Base-by-base conservation (phyloP, 2,797 vertebrate genomes). In the Rhyacichthys aspro region DNA sequence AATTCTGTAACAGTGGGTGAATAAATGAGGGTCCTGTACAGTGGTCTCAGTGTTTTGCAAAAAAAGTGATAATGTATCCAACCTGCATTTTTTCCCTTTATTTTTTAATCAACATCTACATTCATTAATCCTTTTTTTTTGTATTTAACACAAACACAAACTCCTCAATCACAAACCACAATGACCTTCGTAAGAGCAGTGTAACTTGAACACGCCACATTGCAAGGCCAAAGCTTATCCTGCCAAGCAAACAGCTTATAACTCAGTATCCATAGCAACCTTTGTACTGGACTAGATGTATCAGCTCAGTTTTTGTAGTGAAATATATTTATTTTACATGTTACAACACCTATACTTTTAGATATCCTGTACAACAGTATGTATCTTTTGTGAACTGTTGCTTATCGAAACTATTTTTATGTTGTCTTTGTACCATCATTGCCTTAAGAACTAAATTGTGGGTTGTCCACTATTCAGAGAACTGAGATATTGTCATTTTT, bases 391-490 rank as follows among this genome's bases (percentile, higher is more conserved):
- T 81, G 62, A 78, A 70, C 41, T 33, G 55, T 76, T 39, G 7
- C 62, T 71, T 70, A 83, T 63, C 32, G 11, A 74, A 49, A 80
- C 15, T 76, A 53, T 82, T 74, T 59, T 59, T 84, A 87, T 72
- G 73, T 76, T 52, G 63, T 76, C 80, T 55, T 38, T 11, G 10
- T 82, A 88, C 87, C 90, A 72, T 88, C 75, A 79, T 55, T 89
- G 90, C 90, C 88, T 91, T 91, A 90, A 86, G 15, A 80, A 83
- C 53, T 57, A 77, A 44, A 44, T 69, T 17, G 70, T 86, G 66
- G 67, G 71, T 15, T 70, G 79, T 76, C 63, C 63, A 72, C 55
- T 46, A 59, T 69, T 60, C 58, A 72, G 67, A 70, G 66, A 63
- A 66, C 63, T 69, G 65, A 80, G 42, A 53, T 72, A 55, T 6